phyloP scores from a whole-genome alignment of 2,797 vertebrate genomes.

The Hypotaenidia philippensis region DNA sequence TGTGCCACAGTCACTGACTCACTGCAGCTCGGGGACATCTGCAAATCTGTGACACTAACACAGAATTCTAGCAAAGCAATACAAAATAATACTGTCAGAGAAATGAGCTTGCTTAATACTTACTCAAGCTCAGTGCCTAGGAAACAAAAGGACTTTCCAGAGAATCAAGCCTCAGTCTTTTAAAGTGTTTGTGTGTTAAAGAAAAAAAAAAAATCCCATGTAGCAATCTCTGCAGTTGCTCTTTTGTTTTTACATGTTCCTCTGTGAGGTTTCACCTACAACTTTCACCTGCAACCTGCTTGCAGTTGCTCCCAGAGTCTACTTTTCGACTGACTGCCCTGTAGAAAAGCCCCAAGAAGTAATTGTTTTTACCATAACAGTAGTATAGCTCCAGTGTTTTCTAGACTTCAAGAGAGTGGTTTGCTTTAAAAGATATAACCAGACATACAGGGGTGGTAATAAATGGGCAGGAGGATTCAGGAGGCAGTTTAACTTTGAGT shows the following conservation, averaged over 20 bases:
- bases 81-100: constrained; percentile 7
- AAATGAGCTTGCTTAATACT: constrained; percentile 36
- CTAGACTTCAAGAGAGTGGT: background rate
- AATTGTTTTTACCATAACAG: background rate
- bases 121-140: background rate
- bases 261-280: background rate
- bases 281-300: background rate
- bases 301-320: background rate
- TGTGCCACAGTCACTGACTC: background rate
- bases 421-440: background rate
- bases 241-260: background rate
- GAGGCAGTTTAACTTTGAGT: background rate
- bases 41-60: constrained; percentile 30
- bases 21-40: constrained; percentile 4
- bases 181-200: background rate
- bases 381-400: background rate
- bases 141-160: constrained; percentile 41
- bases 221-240: background rate
- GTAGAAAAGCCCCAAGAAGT: background rate
- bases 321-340: background rate
- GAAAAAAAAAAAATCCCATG: no score
- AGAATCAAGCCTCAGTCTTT: background rate
- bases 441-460: background rate
- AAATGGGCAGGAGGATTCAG: background rate
- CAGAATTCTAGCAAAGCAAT: constrained; percentile 5